Base-by-base conservation (phyloP, 92 coral and sea anemone genomes). In the Palythoa grandis region DNA sequence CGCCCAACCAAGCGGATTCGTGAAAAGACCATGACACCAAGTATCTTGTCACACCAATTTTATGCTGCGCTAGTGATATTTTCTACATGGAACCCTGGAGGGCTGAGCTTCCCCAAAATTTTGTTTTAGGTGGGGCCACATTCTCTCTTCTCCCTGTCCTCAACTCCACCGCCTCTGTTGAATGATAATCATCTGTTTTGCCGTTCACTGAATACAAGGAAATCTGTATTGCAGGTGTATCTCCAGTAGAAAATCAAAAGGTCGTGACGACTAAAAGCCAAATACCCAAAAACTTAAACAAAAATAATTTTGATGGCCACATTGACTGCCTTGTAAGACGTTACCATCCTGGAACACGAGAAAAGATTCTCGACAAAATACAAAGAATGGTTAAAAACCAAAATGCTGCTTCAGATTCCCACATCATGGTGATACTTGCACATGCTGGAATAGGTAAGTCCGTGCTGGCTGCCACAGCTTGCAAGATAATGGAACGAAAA, bases 371-470 rank as follows among this genome's bases (percentile, higher is more conserved):
- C 24, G 38, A 76, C 37, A 8, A 76, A 5, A 72, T 72, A 5
- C 77, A 72, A 72, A 72, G 56, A 2, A 9, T 72, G 54, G 77
- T 72, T 16, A 11, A 43, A 72, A 43, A 22, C 52, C 17, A 72
- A 39, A 50, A 3, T 19, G 5, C 11, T 50, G 38, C 63, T 16
- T 85, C 88, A 0, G 65, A 53, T 38, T 53, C 47, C 52, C 54
- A 52, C 47, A 23, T 24, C 40, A 73, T 84, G 69, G 53, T 54
- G 13, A 17, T 86, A 23, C 29, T 74, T 25, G 88, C 88, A n/a
- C 75, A 73, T 10, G 83, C 88, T 11, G 88, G 88, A 48, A 60
- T 86, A 4, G 88, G 88, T 12, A 86, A 86, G 76, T 75, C 83
- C 48, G 84, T 86, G 29, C 56, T 86, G 16, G 82, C 76, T 43